Conservation (phyloP, 2,797 vertebrate species). For the Denticeps clupeoides region DNA sequence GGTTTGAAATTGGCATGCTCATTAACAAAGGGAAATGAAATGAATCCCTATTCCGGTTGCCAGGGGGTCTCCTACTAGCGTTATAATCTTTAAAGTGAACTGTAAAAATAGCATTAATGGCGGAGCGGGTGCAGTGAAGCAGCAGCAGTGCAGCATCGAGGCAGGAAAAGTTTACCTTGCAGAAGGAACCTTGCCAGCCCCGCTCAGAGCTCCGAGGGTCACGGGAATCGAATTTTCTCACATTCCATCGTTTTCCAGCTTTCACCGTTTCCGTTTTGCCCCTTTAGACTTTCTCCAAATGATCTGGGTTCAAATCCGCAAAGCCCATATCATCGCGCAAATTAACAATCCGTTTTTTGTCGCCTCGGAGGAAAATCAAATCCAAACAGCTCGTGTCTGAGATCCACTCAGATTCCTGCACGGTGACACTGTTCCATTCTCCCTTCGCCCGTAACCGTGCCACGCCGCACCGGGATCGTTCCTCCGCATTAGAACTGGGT, state of each 20-base stretch:
- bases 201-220: constrained; percentile 34
- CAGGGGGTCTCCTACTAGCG: too few species aligned
- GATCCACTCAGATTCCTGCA: constrained; percentile 36
- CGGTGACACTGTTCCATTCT: constrained; percentile 29
- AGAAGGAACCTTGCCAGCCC: constrained; percentile 40
- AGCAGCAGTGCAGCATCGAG: constrained; percentile 8
- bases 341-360: constrained; percentile 5
- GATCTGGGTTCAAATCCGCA: constrained; percentile 21
- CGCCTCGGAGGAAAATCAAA: constrained; percentile 10
- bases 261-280: constrained; percentile 26
- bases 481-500: constrained; percentile 50
- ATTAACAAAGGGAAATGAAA: constrained; percentile 20
- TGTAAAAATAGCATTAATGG: too few species aligned
- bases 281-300: constrained; percentile 29
- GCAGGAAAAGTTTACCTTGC: constrained; percentile 42
- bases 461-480: constrained; percentile 27
- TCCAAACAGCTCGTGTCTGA: constrained; percentile 21
- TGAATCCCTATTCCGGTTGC: constrained; percentile 1
- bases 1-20: constrained; percentile 31
- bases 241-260: constrained; percentile 39
- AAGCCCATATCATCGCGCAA: constrained; percentile 34
- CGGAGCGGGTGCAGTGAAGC: too few species aligned
- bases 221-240: constrained; percentile 37
- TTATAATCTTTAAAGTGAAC: too few species aligned
- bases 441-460: constrained; percentile 25